Evolutionary conservation across 2,797 vertebrate species (phyloP).

Genomic region (Rachycentron canadum): DNA sequence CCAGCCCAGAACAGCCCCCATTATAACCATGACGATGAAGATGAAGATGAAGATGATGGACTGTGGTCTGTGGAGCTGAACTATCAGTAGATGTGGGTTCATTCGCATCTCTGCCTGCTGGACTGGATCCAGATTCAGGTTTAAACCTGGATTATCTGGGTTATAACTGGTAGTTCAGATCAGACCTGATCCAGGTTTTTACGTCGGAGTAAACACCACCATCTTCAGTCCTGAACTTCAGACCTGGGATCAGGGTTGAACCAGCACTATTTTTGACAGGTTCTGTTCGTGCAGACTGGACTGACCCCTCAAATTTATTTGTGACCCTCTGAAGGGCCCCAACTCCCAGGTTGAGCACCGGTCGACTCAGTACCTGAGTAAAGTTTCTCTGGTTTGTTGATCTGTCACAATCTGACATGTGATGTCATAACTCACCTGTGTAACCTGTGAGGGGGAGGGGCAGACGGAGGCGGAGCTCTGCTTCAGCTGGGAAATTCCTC

Average conservation of each 20-base stretch:
- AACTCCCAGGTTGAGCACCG: not conserved
- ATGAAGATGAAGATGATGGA: too few relatives aligned
- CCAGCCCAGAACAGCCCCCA: too few relatives aligned
- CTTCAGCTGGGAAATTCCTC: slow-evolving; percentile 71
- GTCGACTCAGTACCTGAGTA: too few relatives aligned
- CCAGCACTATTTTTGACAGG: too few relatives aligned
- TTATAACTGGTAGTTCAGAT: not conserved
- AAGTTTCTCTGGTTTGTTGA: not conserved
- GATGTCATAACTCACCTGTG: not conserved
- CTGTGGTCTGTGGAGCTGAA: too few relatives aligned
- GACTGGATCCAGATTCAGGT: slow-evolving; percentile 26
- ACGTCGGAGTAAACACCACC: slow-evolving; percentile 1
- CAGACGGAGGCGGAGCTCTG: slow-evolving; percentile 31
- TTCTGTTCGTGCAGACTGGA: too few relatives aligned
- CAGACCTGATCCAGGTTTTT: slow-evolving; percentile 3
- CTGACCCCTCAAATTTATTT: not conserved
- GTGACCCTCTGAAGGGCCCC: not conserved
- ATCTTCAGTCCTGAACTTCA: too few relatives aligned
- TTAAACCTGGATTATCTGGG: slow-evolving; percentile 43
- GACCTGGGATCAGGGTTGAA: too few relatives aligned
- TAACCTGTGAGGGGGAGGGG: not conserved
- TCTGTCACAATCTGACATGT: too few relatives aligned
- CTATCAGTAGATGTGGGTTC: not conserved
- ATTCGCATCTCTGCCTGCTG: slow-evolving; percentile 24
- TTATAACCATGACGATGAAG: too few relatives aligned